phyloP scores from a whole-genome alignment of 2,888 invertebrate species.

The Ophion costatus region DNA sequence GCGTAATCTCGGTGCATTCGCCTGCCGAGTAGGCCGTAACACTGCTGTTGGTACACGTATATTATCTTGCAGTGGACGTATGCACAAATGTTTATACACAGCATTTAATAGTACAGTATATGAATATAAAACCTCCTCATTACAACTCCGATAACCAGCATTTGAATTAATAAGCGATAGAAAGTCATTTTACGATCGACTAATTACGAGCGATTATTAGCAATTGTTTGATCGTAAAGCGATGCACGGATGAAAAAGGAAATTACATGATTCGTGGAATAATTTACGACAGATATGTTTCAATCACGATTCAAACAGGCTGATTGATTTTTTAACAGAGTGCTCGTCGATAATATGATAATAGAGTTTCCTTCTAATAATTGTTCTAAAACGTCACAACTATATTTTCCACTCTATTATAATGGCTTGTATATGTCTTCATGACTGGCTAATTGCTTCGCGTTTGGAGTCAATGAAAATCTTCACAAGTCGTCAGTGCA shows the following conservation, averaged over 20 bases:
- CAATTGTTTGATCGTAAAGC: constrained; percentile 19
- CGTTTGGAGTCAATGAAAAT: too few relatives aligned
- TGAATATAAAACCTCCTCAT: neutral
- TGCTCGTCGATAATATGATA: neutral
- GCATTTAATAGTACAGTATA: neutral
- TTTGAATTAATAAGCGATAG: neutral
- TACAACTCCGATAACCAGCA: constrained; percentile 15
- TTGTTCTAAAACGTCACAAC: neutral
- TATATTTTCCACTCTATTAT: too few relatives aligned
- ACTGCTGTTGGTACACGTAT: constrained; percentile 27
- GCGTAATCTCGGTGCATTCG: constrained; percentile 76
- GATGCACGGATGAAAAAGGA: neutral
- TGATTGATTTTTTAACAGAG: neutral
- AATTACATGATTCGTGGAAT: neutral
- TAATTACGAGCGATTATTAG: constrained; percentile 15
- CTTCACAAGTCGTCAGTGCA: too few relatives aligned
- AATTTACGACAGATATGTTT: neutral
- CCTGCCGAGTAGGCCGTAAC: constrained; percentile 67
- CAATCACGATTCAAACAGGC: neutral
- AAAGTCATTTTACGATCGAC: constrained; percentile 27
- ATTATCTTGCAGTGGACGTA: constrained; percentile 3
- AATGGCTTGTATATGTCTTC: too few relatives aligned
- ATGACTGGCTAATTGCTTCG: too few relatives aligned
- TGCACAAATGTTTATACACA: neutral
- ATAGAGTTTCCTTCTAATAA: neutral